Conservation (phyloP, 1,140 invertebrate species). For the Dendrolimus kikuchii region DNA sequence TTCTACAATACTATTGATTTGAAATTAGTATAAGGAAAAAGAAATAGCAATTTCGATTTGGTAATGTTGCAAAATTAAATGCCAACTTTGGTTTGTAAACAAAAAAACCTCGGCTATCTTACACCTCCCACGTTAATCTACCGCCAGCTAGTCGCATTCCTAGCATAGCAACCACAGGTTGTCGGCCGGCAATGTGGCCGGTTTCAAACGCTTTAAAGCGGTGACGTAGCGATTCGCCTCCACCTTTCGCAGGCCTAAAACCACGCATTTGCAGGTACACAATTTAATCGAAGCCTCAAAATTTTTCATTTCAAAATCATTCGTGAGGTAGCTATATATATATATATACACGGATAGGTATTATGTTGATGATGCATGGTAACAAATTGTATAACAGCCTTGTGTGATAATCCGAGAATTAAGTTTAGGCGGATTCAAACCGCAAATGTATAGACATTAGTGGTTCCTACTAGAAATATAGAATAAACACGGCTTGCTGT, state of each 20-base stretch:
- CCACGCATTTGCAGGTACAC: background rate
- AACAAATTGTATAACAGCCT: too few relatives aligned
- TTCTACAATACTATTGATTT: too few relatives aligned
- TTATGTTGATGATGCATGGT: too few relatives aligned
- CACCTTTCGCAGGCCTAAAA: constrained; percentile 30
- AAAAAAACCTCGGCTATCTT: constrained; percentile 30
- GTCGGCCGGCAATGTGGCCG: constrained; percentile 52
- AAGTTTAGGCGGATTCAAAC: too few relatives aligned
- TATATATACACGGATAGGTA: too few relatives aligned
- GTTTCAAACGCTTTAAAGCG: constrained; percentile 43
- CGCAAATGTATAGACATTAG: too few relatives aligned
- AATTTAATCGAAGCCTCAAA: too few relatives aligned
- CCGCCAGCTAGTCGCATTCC: constrained; percentile 57
- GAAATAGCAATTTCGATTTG: constrained; percentile 35
- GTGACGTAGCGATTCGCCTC: constrained; percentile 47
- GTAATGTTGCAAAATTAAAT: constrained; percentile 9
- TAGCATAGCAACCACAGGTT: constrained; percentile 56
- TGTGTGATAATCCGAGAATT: too few relatives aligned
- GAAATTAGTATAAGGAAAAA: background rate
- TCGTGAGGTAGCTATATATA: too few relatives aligned
- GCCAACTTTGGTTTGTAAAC: constrained; percentile 22
- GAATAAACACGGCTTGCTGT: too few relatives aligned
- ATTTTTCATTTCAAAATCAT: too few relatives aligned
- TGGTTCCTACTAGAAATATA: too few relatives aligned
- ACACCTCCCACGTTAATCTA: constrained; percentile 51